phyloP scores from a whole-genome alignment of 2,797 vertebrate genomes.

The Catharus ustulatus region DNA sequence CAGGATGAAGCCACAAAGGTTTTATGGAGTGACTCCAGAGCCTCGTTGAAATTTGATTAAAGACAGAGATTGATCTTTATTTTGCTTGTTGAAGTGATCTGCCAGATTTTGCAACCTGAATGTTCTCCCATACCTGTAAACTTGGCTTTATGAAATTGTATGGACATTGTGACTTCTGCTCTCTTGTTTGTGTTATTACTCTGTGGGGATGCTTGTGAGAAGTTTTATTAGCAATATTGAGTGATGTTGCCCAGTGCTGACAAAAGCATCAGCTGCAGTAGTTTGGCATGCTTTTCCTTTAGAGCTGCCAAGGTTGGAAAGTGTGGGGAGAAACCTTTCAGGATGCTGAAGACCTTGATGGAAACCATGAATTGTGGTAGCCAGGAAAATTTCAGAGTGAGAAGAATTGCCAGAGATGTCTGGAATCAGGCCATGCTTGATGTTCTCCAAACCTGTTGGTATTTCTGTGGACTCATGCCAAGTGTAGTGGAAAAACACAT shows the following conservation, averaged over 20 bases:
- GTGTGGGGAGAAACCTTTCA: neutral
- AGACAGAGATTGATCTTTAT: neutral
- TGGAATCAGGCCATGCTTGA: neutral
- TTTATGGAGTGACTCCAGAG: neutral
- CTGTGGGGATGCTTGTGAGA: neutral
- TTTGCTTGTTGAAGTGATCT: neutral
- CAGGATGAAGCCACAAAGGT: neutral
- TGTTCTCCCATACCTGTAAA: neutral
- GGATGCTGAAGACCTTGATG: neutral
- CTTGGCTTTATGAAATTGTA: neutral
- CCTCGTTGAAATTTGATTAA: neutral
- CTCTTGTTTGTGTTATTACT: neutral
- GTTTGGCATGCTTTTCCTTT: neutral
- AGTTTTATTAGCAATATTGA: neutral
- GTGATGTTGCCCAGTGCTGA: neutral
- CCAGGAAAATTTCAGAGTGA: neutral
- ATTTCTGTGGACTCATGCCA: neutral
- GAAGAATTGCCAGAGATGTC: neutral
- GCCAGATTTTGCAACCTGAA: neutral
- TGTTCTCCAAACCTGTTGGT: neutral
- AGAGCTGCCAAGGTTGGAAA: neutral
- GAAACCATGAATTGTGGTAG: neutral
- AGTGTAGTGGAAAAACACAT: neutral
- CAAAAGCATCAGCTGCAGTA: neutral
- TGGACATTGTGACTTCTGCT: neutral